Base-by-base conservation (phyloP, 2,888 invertebrate genomes). In the Miltochrista miniata region DNA sequence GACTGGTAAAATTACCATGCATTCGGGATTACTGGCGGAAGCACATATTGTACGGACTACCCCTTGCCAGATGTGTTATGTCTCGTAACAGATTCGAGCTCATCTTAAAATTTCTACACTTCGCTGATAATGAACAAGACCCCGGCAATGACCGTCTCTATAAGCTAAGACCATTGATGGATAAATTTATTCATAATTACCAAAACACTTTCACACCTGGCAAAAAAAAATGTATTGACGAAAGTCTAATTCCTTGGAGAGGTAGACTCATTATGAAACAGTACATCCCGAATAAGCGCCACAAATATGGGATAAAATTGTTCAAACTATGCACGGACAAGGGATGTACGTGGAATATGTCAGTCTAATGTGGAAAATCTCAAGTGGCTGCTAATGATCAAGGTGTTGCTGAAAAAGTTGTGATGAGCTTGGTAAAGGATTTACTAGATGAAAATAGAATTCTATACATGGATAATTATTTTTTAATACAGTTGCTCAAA, bases 281-380 rank as follows among this genome's bases (percentile, higher is more conserved):
- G 46, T 78, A 74, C 46, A 76, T 74, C 24, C 64, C 66, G 29
- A 64, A 61, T 42, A 77, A 75, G 52, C 37, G 59, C 11, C 29
- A n/a, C 11, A 45, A 38, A 45, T 36, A 40, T 12, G 40, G 40
- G 13, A 40, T 40, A 12, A 40, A 40, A 64, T 68, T 42, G 61
- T 51, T 74, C 11, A 76, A 59, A 72, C 51, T 73, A 15, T 40
- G 24, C 13, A n/a, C 39, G 4, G 39, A 39, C 3, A 54, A 30
- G 61, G 45, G 67, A 9, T 68, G 64, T 31, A 68, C 63, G 9
- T 66, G 48, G 50, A 51, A 57, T 38, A 34, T 66, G 29, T 58
- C 45, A 45, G 56, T 68, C 9, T 69, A 71, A 50, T 44, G 51
- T 59, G 59, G 39, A 61, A 60, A 52, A 36, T 1, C 13, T 7